Base-by-base conservation (phyloP, 1,140 invertebrate species). In the Zaprionus inermis region DNA sequence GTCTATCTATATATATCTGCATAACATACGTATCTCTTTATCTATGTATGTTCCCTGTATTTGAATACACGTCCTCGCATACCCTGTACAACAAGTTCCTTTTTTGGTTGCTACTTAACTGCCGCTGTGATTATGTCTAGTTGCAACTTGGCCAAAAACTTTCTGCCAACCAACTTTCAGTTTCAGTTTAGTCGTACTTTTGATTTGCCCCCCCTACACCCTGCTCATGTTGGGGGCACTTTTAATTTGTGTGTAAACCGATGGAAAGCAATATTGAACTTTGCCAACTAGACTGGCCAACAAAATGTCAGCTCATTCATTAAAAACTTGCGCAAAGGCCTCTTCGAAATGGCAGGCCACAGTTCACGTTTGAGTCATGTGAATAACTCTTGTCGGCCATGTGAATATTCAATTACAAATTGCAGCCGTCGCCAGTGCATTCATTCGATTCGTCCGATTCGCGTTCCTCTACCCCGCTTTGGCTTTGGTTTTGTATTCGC, bases 231-330 rank as follows among this genome's bases (percentile, higher is more conserved):
- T n/a, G 24, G 24, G 24, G 24, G 24, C 3, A 28, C 63, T 88
- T 79, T 86, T 86, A 82, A 86, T 86, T 86, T 86, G 76, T 81
- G 78, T 88, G 82, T 82, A 88, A 83, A 77, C 69, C 67, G 79
- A 88, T 82, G 82, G 76, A 79, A 76, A 77, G 79, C 82, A 82
- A 88, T 88, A 86, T 86, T 88, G 72, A 86, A 86, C 83, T 86
- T 88, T 71, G 44, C 78, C 65, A 76, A 28, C 24, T 76, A 36
- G 30, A 68, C 72, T 83, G 60, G 68, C 76, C 54, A 68, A 76
- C 66, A 65, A 86, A 86, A 85, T 85, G 82, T 85, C 82, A 86
- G 82, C 76, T 83, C 79, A 88, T 79, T 86, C 82, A 86, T 86
- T 86, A 88, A 64, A 69, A 70, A 82, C 65, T 86, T 86, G 83